Conservation (phyloP, 2,888 invertebrate genomes). For the Orthonychiurus folsomi region DNA sequence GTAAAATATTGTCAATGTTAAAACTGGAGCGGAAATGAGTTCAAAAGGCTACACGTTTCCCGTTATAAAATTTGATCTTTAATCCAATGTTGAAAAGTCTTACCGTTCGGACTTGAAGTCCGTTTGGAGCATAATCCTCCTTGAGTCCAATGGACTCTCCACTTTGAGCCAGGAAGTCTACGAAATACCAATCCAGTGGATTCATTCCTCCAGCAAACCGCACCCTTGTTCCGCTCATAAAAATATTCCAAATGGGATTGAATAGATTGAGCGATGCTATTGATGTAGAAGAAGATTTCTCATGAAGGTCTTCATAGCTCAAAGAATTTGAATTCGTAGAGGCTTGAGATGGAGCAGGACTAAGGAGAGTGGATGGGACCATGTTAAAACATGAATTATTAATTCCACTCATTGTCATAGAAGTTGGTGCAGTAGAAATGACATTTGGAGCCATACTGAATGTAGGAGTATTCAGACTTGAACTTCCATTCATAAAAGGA, state of each 20-base stretch:
- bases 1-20: too few relatives aligned
- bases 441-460: neutral
- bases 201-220: conserved; percentile 35
- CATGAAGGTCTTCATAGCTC: conserved; percentile 42
- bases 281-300: conserved; percentile 21
- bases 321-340: conserved; percentile 42
- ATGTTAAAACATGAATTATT: conserved; percentile 29
- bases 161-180: conserved; percentile 35
- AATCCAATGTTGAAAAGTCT: too few relatives aligned
- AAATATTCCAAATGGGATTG: conserved; percentile 46
- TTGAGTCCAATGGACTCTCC: too few relatives aligned
- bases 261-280: conserved; percentile 21
- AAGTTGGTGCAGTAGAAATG: neutral
- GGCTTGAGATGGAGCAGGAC: conserved; percentile 42
- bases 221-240: conserved; percentile 42
- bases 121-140: conserved; percentile 42
- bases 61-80: too few relatives aligned
- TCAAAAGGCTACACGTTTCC: too few relatives aligned
- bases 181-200: conserved; percentile 37
- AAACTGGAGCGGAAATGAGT: too few relatives aligned
- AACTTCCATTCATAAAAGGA: conserved; percentile 35
- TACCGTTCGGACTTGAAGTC: conserved; percentile 41
- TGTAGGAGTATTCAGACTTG: conserved; percentile 21
- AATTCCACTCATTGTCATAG: neutral
- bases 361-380: conserved; percentile 41